Base-by-base conservation (phyloP, 2,888 invertebrate genomes). In the Dascillus cervinus region DNA sequence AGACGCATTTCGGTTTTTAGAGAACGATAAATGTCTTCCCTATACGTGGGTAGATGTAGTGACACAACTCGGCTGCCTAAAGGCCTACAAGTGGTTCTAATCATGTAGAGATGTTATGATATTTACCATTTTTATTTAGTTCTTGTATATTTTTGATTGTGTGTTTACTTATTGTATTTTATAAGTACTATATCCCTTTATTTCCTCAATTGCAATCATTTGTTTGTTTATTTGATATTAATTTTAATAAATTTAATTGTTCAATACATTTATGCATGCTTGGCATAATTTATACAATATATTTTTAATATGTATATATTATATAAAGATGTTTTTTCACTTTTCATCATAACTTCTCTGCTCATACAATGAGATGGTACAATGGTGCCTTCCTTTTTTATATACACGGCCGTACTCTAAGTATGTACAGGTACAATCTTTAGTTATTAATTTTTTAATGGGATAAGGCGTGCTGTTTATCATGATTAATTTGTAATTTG, bases 371-470 rank as follows among this genome's bases (percentile, higher is more conserved):
- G 55, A 59, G 58, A 58, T 55, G 52, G 60, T 59, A 58, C 56
- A 56, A 50, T 41, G 52, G 62, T 62, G 62, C 62, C 62, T 62
- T 62, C 55, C 56, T 60, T 51, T 52, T 59, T 57, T 57, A n/a
- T n/a, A n/a, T 55, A 53, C 52, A 55, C 49, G 54, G 56, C 57
- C 54, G 56, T 57, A 58, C 55, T 55, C 52, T 34, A 34, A 39
- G 34, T 34, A 34, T 39, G 34, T 39, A 38, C 30, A 28, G 34
- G 17, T 39, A 32, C 29, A 37, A 4, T 4, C 17, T 6, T 17
- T 17, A 6, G 8, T 17, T 8, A 17, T 17, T 6, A 17, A 17
- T 17, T 17, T 17, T 17, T 17, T 17, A 6, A 17, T 8, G 17
- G 8, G 4, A 17, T 17, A 17, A n/a, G n/a, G n/a, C n/a, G n/a